These are phyloP conservation scores for Cosmopolites sordidus DNA, from an alignment of 2,888 invertebrate genomes.

Conservation along the genomic window DNA sequence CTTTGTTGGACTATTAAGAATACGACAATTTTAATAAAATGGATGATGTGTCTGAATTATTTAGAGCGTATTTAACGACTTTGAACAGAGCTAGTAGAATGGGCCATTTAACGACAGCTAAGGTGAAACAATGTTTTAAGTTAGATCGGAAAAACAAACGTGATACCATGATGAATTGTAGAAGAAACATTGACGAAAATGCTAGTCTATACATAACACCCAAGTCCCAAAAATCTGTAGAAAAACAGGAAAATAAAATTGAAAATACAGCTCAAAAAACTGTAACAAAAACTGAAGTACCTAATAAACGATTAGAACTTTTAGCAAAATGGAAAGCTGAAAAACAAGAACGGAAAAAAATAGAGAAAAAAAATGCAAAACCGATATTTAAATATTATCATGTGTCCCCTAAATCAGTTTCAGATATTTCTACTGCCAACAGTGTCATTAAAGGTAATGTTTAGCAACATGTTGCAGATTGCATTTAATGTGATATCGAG, in stretches of 20 bases:
- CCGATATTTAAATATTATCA: constrained; percentile 41
- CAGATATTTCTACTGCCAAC: constrained; percentile 35
- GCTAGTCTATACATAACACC: background rate
- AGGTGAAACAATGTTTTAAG: constrained; percentile 7
- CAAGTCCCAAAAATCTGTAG: background rate
- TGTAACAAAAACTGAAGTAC: constrained; percentile 3
- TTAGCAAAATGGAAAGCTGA: constrained; percentile 39
- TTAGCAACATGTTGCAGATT: background rate
- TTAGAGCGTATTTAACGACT: constrained; percentile 22
- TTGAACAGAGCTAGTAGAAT: constrained; percentile 22
- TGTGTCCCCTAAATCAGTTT: constrained; percentile 25
- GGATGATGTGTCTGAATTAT: constrained; percentile 25
- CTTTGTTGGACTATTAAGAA: too few species aligned
- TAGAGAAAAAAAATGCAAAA: constrained; percentile 33
- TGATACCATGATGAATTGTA: constrained; percentile 8
- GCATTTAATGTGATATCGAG: background rate
- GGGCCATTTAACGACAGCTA: constrained; percentile 15
- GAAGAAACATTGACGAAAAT: constrained; percentile 3
- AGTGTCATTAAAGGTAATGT: constrained; percentile 36
- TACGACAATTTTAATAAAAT: too few species aligned
- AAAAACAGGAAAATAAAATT: background rate
- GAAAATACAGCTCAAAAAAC: background rate
- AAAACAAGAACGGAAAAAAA: constrained; percentile 32
- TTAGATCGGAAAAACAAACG: constrained; percentile 21
- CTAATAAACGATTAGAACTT: constrained; percentile 32